Percentiles rank a stretch among this genome's conserved stretches.
Evolutionary conservation across 2,888 invertebrate genomes (phyloP).

Genomic region (Drosophila kanekoi): DNA sequence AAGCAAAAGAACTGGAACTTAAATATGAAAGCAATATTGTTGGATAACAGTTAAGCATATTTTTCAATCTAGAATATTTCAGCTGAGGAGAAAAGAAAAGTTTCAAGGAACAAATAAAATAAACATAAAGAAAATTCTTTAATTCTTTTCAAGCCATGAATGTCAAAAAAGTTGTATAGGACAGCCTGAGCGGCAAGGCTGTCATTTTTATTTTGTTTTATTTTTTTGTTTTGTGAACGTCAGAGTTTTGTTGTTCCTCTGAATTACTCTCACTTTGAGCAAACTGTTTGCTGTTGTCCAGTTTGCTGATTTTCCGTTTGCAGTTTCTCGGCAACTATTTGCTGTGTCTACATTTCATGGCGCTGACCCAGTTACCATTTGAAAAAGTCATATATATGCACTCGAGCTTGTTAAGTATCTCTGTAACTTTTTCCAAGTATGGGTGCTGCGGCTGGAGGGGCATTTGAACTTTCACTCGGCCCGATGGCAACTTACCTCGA

Average conservation of each 20-base stretch:
- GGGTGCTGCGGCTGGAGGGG: neutral
- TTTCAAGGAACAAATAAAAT: no score
- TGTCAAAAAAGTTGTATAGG: neutral
- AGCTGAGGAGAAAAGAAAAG: no score
- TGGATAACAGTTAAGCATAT: no score
- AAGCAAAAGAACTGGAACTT: no score
- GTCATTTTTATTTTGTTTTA: neutral
- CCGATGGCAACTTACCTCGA: slow-evolving; percentile 85
- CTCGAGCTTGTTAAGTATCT: slow-evolving; percentile 20
- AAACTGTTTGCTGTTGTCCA: slow-evolving; percentile 35
- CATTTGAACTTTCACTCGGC: slow-evolving; percentile 40
- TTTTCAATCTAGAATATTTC: no score
- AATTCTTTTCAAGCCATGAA: neutral
- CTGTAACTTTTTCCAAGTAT: slow-evolving; percentile 7
- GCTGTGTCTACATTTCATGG: slow-evolving; percentile 22
- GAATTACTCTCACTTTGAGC: slow-evolving; percentile 24
- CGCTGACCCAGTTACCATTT: slow-evolving; percentile 47
- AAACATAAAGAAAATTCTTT: neutral
- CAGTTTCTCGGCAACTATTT: slow-evolving; percentile 30
- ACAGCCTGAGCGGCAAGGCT: neutral
- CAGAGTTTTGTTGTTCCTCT: slow-evolving; percentile 2
- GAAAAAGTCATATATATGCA: slow-evolving; percentile 21
- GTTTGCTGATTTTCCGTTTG: slow-evolving; percentile 27
- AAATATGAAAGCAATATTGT: no score
- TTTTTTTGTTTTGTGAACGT: neutral